These are phyloP conservation scores for Leptinotarsa juncta DNA, from an alignment of 2,888 invertebrate genomes.

Conservation along the genomic window DNA sequence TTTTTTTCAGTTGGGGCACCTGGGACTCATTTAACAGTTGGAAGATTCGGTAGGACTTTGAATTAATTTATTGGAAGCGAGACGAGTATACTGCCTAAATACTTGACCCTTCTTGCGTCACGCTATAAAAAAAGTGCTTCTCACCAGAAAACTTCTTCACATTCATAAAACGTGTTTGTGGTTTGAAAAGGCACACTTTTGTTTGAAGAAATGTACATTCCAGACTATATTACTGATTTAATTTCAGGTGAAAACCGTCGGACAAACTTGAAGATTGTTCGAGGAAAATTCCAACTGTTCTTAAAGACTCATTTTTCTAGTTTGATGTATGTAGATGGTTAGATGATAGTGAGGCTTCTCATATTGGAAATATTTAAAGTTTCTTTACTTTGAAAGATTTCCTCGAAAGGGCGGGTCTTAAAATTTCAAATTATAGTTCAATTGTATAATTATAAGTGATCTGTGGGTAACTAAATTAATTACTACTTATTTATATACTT, in stretches of 20 bases:
- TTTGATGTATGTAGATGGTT: not conserved
- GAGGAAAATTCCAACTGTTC: not conserved
- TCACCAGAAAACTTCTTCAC: not conserved
- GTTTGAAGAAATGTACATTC: not conserved
- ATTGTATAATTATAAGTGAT: not conserved
- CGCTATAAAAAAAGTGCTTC: not conserved
- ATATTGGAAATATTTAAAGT: not conserved
- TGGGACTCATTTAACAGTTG: slow-evolving; percentile 23
- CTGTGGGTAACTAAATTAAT: not conserved
- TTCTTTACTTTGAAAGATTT: too few relatives aligned
- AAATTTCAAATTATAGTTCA: not conserved
- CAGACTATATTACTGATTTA: not conserved
- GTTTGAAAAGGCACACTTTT: not conserved
- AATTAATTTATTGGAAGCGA: not conserved
- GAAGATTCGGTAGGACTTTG: slow-evolving; percentile 7
- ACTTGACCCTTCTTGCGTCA: not conserved
- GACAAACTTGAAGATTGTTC: not conserved
- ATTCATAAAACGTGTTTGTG: not conserved
- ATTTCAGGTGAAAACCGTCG: not conserved
- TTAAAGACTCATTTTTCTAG: not conserved
- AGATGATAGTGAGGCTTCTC: not conserved
- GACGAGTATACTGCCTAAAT: slow-evolving; percentile 7
- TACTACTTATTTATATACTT: slow-evolving; percentile 3
- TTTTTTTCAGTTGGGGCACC: slow-evolving; percentile 24
- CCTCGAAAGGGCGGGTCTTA: not conserved